These are phyloP conservation scores for Tragelaphus oryx DNA, from an alignment of 2,797 vertebrate species.

Conservation along the genomic window DNA sequence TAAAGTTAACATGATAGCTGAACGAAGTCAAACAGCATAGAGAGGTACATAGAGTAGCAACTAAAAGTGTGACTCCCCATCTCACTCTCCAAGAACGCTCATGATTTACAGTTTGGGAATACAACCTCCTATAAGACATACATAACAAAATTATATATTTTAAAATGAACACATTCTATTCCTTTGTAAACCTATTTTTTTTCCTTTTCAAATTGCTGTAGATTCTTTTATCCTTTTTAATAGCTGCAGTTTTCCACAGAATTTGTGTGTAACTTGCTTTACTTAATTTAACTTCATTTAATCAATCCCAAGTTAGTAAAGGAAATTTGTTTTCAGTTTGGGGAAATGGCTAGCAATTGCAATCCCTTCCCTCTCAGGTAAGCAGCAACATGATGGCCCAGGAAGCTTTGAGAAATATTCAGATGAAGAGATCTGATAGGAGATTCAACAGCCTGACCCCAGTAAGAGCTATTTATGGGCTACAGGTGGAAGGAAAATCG, in stretches of 20 bases:
- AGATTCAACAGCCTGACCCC: background rate
- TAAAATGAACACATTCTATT: background rate
- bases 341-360: slow-evolving; percentile 29
- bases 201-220: background rate
- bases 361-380: background rate
- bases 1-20: slow-evolving; percentile 3
- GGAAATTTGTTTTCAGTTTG: slow-evolving; percentile 30
- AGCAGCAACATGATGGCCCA: background rate
- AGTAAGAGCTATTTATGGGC: background rate
- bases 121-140: background rate
- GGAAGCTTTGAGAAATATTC: background rate
- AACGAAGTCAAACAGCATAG: slow-evolving; percentile 17
- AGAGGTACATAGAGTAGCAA: background rate
- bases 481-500: background rate
- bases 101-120: slow-evolving; percentile 16
- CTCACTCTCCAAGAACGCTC: background rate
- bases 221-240: background rate
- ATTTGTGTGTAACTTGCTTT: background rate
- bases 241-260: background rate
- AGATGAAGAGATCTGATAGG: background rate
- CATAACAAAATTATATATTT: background rate
- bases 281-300: slow-evolving; percentile 31
- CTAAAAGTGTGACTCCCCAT: slow-evolving; percentile 21
- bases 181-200: background rate
- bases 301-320: background rate